Base-by-base conservation (phyloP, 2,797 vertebrate genomes). In the Poecilia velifera region DNA sequence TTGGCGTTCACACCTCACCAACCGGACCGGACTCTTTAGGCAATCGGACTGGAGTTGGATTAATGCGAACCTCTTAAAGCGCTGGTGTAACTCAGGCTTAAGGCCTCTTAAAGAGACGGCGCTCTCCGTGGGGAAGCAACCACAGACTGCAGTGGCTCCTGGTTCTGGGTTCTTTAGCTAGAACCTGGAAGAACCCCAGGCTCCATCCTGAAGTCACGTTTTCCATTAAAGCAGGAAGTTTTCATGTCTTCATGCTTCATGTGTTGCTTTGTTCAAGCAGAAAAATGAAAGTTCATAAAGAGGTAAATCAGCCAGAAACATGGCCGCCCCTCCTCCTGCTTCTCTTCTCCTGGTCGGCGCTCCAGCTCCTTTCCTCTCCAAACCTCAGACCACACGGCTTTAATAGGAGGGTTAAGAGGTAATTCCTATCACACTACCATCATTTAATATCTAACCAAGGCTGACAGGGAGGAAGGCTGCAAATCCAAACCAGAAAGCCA, bases 401-500 rank as follows among this genome's bases (percentile, higher is more conserved):
- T 94, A 94, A 94, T 92, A 81, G 90, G 90, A 90, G 92, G 93
- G 92, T 93, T 95, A 92, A 87, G 90, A 94, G 90, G 92, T 94
- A 89, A 92, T 93, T 95, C 92, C 92, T 93, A 93, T 95, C 92
- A 91, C 89, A 90, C 93, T 92, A 92, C 91, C 92, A 91, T 93
- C 93, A 92, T 94, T 94, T 94, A 91, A 90, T 92, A 92, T 87
- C 82, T 93, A 95, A 94, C 88, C 87, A 66, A 92, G 85, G 86
- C 88, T 92, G 95, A 95, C 94, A 92, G 89, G 87, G 87, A 90
- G 88, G 84, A 93, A 94, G 93, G 94, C 95, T 94, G 95, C n/a
- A 85, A 95, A 92, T 91, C 86, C 89, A 86, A 93, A 93, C 90
- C 90, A 92, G 78, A 94, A 95, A 93, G 83, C 91, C 91, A 91